phyloP scores from a whole-genome alignment of 2,113 vertebrate species.

The Pithys albifrons region DNA sequence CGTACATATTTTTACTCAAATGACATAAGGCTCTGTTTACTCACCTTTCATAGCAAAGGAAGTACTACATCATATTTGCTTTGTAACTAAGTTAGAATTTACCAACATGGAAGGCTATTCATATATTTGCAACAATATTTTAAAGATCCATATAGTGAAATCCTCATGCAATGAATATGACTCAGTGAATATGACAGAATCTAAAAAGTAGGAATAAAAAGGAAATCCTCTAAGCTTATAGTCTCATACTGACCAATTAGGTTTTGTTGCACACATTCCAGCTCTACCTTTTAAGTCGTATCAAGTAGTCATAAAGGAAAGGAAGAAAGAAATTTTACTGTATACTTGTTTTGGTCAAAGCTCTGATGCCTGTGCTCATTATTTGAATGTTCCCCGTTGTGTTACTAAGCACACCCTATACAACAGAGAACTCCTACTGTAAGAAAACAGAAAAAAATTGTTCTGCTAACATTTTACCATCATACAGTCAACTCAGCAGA shows the following conservation, averaged over 20 bases:
- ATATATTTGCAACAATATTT: background rate
- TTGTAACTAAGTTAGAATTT: background rate
- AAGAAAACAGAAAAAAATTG: background rate
- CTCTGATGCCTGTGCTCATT: background rate
- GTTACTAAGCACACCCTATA: background rate
- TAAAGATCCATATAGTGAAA: background rate
- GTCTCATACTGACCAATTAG: background rate
- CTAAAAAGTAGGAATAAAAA: background rate
- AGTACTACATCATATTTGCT: background rate
- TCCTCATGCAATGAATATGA: background rate
- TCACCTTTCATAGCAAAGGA: background rate
- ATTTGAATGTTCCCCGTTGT: background rate
- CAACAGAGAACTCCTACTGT: background rate
- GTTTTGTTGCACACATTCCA: background rate
- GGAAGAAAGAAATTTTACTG: background rate
- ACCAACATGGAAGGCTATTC: background rate
- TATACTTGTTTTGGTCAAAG: background rate
- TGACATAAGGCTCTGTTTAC: background rate
- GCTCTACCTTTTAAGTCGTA: background rate
- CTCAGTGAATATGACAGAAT: background rate
- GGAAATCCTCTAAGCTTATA: background rate
- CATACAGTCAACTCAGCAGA: background rate
- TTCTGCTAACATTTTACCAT: background rate
- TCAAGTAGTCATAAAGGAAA: background rate
- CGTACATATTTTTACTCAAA: background rate